Evolutionary conservation across 2,888 invertebrate genomes (phyloP).

Genomic region (Mantis religiosa): DNA sequence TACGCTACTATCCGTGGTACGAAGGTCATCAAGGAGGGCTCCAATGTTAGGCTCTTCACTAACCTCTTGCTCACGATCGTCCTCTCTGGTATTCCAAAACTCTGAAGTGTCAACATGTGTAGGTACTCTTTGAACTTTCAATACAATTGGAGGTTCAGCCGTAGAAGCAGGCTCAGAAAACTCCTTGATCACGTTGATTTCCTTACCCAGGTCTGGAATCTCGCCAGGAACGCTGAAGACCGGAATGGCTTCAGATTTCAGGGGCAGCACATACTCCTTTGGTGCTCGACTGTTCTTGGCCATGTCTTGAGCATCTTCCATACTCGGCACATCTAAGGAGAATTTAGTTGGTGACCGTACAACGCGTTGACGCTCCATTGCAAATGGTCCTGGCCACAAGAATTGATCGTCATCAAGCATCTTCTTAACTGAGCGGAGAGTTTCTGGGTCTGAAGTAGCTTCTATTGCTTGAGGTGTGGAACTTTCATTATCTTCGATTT

Average conservation of each 20-base stretch:
- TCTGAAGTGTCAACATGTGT: background rate
- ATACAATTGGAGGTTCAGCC: background rate
- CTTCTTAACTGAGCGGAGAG: background rate
- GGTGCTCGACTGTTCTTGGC: too few species aligned
- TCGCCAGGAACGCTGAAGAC: background rate
- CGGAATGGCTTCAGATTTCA: background rate
- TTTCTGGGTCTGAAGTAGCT: background rate
- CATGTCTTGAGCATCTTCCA: background rate
- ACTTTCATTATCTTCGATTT: background rate
- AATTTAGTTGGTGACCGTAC: background rate
- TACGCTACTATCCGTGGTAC: background rate
- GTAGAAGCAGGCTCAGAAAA: background rate
- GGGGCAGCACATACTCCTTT: too few species aligned
- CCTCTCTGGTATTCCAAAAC: background rate
- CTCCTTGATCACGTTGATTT: background rate
- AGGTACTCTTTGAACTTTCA: background rate
- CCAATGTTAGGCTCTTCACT: background rate
- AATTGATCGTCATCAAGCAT: background rate
- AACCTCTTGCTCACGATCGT: background rate
- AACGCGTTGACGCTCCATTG: background rate
- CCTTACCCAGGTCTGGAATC: background rate
- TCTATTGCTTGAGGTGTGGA: background rate
- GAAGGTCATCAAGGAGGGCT: background rate
- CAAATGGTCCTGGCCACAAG: background rate
- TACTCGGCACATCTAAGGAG: background rate